Percentiles rank a stretch among this genome's conserved stretches.
phyloP scores from a whole-genome alignment of 1,140 invertebrate species.

The Monochamus saltuarius region DNA sequence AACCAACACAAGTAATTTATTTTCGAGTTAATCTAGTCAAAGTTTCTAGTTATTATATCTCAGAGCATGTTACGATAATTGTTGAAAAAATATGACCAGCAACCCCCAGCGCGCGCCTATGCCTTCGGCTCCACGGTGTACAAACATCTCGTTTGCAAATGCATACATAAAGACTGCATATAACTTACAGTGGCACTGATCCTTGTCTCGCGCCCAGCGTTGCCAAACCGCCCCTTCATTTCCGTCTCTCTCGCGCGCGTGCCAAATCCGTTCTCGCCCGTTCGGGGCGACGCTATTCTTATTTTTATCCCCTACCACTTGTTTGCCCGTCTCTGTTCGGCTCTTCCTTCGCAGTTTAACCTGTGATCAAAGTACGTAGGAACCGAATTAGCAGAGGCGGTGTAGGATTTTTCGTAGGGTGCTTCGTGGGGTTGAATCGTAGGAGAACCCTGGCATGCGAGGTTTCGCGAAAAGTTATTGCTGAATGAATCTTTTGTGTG shows the following conservation, averaged over 20 bases:
- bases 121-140: conserved; percentile 29
- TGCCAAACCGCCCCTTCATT: conserved; percentile 25
- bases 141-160: conserved; percentile 48
- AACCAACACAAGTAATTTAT: no score
- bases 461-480: no score
- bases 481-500: no score
- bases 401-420: neutral
- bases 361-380: conserved; percentile 41
- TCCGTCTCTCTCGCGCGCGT: conserved; percentile 14
- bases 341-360: conserved; percentile 42
- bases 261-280: neutral
- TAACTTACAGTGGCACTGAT: conserved; percentile 46
- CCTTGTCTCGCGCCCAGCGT: conserved; percentile 40
- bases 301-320: conserved; percentile 36
- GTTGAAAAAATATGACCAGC: neutral
- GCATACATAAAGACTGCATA: conserved; percentile 45
- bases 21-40: no score
- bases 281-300: conserved; percentile 33
- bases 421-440: no score
- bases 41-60: no score
- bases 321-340: conserved; percentile 29
- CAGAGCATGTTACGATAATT: no score
- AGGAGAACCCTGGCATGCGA: no score
- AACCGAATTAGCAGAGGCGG: conserved; percentile 6
- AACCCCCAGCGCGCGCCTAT: conserved; percentile 1